Evolutionary conservation across 2,113 vertebrate species (phyloP), one percentile per base, ranked within the genome.

Genomic region (Galemys pyrenaicus): DNA sequence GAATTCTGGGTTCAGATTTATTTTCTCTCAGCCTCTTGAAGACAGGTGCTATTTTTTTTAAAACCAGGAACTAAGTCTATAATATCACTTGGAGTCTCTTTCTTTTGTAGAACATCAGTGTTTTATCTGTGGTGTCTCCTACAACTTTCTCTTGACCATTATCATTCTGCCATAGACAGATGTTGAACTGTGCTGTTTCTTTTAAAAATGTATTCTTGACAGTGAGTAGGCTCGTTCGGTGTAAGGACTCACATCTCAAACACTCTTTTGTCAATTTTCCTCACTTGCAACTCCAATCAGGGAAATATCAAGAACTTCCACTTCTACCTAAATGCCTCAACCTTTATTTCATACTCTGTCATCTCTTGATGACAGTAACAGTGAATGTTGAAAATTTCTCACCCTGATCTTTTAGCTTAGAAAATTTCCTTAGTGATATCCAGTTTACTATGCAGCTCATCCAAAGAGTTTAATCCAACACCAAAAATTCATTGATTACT

Each of bases 11-110:
- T 60, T 81, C 68, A 46, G 46, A 58, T 81, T 84, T 78, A 62
- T 39, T 84, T 84, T 73, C 65, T 54, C 84, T 92, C 49, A 83
- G 39, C 24, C 35, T 35, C 62, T 88, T 83, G 54, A 88, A 88
- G 51, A 77, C 28, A 71, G 1, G 49, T 71, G 82, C 24, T 60
- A 58, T 22, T 70, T 86, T n/a, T 35, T 28, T 77, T 41, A 77
- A 86, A 58, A 39, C 67, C 32, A 22, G 28, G 46, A 10, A 74
- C 39, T 56, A 44, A 37, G 28, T 91, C 46, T 39, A n/a, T n/a
- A 67, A 28, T 4, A 28, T 54, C n/a, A 62, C 12, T 30, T 51
- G 70, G 41, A 88, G 87, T 54, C 35, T 60, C 11, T 56, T 37
- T 68, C 56, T 77, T 91, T 75, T 54, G 83, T 62, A 71, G 19